Base-by-base conservation (phyloP, 1,140 invertebrate genomes). In the Caerostris darwini region DNA sequence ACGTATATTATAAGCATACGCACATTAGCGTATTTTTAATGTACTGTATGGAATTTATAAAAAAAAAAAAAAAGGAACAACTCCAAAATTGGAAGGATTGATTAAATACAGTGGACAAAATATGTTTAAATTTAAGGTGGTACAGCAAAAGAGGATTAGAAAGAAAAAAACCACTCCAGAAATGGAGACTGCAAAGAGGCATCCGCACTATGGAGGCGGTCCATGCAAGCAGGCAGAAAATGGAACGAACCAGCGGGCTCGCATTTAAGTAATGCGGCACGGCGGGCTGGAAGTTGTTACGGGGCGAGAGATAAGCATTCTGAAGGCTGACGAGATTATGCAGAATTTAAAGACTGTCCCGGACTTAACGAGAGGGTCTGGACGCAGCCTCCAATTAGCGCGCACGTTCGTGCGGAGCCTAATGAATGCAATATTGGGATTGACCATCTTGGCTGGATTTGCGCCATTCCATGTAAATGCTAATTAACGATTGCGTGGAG, bases 351-450 rank as follows among this genome's bases (percentile, higher is more conserved):
- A 91, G 90, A 91, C 90, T 91, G 83, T 67, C 50, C 59, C 50
- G 90, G 90, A 82, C 77, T 91, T 91, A 91, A 91, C 90, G 90
- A 91, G 90, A 90, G 81, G 87, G 64, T 53, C 34, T 56, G 88
- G 88, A 89, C 87, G 87, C 69, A 77, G 88, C 77, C 90, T 91
- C 90, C 90, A 91, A 91, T 91, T 91, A 91, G 90, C 14, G 57
- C 34, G 64, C 90, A 64, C 90, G 64, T 91, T 91, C 90, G 90
- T 91, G 90, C 57, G 14, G 56, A 3, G 54, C 19, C 71, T 91
- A 91, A 91, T 91, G 90, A 91, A 91, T 91, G 90, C 90, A 91
- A 91, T 91, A 91, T 91, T 83, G 77, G 90, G 90, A 91, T 71
- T 91, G 90, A 91, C 90, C 90, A 91, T 61, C 77, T 77, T 91